Percentiles rank a stretch among this genome's conserved stretches.
Conservation (phyloP, 2,797 vertebrate species). For the Takifugu rubripes region DNA sequence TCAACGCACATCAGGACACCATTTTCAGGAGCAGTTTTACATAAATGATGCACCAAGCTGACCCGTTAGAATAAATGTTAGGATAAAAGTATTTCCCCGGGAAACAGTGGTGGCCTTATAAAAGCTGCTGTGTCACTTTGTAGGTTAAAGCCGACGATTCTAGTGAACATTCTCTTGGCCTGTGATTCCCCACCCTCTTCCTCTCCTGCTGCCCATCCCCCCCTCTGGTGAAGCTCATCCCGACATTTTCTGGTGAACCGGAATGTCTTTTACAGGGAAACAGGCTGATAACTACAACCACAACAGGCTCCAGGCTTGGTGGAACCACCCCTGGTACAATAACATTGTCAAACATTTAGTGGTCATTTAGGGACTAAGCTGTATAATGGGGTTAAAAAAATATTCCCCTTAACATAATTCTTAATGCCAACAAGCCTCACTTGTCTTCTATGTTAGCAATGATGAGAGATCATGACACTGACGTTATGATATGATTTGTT, state of each 20-base stretch:
- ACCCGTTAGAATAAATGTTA: not conserved
- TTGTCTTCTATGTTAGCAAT: no score
- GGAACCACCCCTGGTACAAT: constrained; percentile 19
- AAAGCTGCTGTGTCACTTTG: not conserved
- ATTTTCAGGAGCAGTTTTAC: not conserved
- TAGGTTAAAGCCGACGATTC: not conserved
- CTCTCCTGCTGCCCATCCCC: constrained; percentile 41
- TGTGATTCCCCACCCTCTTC: constrained; percentile 44
- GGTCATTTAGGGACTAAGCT: no score
- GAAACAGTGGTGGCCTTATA: not conserved
- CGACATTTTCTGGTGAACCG: constrained; percentile 56
- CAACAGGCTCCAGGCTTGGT: constrained; percentile 15
- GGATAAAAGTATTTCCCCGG: not conserved
- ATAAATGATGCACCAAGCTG: not conserved
- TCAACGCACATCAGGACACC: not conserved
- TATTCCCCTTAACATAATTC: no score
- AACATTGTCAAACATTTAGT: no score
- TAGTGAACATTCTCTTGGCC: constrained; percentile 57
- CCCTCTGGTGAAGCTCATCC: constrained; percentile 45
- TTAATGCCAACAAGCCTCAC: no score
- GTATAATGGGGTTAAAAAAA: no score
- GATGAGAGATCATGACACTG: no score
- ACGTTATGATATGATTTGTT: no score
- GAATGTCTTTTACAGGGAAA: constrained; percentile 52
- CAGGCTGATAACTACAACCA: constrained; percentile 39